These are phyloP conservation scores for Bombylius discolor DNA, from an alignment of 2,888 invertebrate species.

Conservation along the genomic window DNA sequence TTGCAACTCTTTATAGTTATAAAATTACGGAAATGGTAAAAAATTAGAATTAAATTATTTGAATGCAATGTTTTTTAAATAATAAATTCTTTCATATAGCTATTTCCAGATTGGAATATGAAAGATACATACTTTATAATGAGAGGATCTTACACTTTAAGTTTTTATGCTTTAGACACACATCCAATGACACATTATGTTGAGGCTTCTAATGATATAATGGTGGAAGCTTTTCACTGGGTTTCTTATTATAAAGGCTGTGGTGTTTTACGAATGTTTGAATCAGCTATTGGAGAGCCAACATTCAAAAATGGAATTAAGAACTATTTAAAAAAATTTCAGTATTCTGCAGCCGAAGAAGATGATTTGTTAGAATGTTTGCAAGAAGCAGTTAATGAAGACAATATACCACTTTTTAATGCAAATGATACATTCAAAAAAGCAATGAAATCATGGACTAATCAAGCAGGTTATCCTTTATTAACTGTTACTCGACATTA, in stretches of 20 bases:
- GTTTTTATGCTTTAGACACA: constrained; percentile 29
- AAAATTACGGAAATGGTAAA: constrained; percentile 25
- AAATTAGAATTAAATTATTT: neutral
- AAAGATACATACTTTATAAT: constrained; percentile 45
- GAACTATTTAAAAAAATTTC: constrained; percentile 19
- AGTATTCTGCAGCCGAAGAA: constrained; percentile 29
- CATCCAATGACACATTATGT: constrained; percentile 69
- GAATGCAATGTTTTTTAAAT: neutral
- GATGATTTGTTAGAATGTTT: constrained; percentile 25
- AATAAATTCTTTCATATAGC: constrained; percentile 23
- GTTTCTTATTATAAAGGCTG: constrained; percentile 79
- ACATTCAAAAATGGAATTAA: constrained; percentile 14
- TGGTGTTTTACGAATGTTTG: constrained; percentile 18
- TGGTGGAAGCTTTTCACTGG: constrained; percentile 57
- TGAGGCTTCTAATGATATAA: constrained; percentile 64
- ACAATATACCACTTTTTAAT: constrained; percentile 7
- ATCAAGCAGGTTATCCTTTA: constrained; percentile 47
- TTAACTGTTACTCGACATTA: constrained; percentile 43
- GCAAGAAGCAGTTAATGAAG: constrained; percentile 23
- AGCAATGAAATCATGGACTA: constrained; percentile 49
- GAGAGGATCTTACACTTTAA: constrained; percentile 21
- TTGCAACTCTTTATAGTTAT: constrained; percentile 39
- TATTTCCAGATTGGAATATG: constrained; percentile 46
- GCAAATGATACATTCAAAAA: constrained; percentile 40
- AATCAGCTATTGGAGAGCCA: no score